A percentile compares a stretch with the other conserved stretches of the same genome.
phyloP scores from a whole-genome alignment of 1,140 invertebrate species.

The Polypedilum vanderplanki region DNA sequence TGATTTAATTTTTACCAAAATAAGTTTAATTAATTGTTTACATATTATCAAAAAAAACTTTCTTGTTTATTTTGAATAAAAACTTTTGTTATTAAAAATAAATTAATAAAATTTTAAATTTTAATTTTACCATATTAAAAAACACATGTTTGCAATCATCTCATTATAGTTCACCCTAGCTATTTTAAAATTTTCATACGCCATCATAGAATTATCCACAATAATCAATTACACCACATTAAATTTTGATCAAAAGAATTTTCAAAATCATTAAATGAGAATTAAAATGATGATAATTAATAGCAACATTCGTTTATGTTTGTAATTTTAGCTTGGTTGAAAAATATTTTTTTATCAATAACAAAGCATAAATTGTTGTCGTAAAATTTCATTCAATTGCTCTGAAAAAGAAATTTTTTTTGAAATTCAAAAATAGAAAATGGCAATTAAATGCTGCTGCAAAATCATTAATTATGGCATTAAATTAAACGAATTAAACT shows the following conservation, averaged over 20 bases:
- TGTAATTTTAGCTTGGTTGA: too few relatives aligned
- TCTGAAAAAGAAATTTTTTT: neutral
- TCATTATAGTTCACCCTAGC: neutral
- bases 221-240: neutral
- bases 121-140: too few relatives aligned
- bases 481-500: conserved; percentile 20
- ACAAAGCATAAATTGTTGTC: neutral
- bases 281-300: neutral
- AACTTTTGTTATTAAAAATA: too few relatives aligned
- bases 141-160: too few relatives aligned
- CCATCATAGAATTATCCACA: neutral
- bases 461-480: conserved; percentile 13
- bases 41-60: too few relatives aligned
- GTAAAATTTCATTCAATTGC: neutral
- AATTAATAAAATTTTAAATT: too few relatives aligned
- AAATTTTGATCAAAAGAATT: neutral
- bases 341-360: neutral
- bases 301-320: too few relatives aligned
- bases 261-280: neutral
- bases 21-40: too few relatives aligned
- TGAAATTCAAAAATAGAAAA: neutral
- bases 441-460: conserved; percentile 2
- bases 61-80: too few relatives aligned
- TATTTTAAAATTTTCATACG: too few relatives aligned
- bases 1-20: too few relatives aligned